Evolutionary conservation across 2,113 vertebrate genomes (phyloP).

Genomic region (Trematomus loennbergii): DNA sequence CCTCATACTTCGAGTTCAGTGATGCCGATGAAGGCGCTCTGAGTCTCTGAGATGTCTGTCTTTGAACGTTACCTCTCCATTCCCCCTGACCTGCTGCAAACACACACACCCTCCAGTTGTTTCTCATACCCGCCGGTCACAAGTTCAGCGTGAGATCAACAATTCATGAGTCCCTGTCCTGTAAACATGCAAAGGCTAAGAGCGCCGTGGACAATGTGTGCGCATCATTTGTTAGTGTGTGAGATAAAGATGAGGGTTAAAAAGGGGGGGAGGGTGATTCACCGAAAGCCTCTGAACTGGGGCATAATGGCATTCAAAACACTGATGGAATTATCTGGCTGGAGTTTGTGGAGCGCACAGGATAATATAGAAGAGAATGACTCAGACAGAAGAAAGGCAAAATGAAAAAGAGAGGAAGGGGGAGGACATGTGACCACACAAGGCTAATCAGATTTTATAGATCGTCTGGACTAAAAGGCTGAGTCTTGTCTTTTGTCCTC

Average conservation of each 20-base stretch:
- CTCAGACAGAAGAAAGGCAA: slow-evolving; percentile 11
- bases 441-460: slow-evolving; percentile 82
- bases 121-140: slow-evolving; percentile 57
- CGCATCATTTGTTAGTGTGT: background rate
- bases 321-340: slow-evolving; percentile 62
- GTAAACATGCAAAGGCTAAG: slow-evolving; percentile 60
- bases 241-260: slow-evolving; percentile 24
- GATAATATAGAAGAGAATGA: slow-evolving; percentile 24
- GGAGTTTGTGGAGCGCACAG: slow-evolving; percentile 55
- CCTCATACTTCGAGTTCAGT: slow-evolving; percentile 55
- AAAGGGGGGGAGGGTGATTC: slow-evolving; percentile 26
- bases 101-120: slow-evolving; percentile 3
- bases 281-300: slow-evolving; percentile 47
- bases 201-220: slow-evolving; percentile 9
- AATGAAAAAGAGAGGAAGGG: slow-evolving; percentile 13
- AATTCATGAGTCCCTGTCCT: slow-evolving; percentile 74
- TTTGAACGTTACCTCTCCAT: slow-evolving; percentile 23
- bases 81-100: background rate
- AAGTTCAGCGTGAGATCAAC: slow-evolving; percentile 75
- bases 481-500: slow-evolving; percentile 79
- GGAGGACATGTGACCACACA: slow-evolving; percentile 44
- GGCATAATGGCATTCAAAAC: slow-evolving; percentile 66
- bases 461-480: slow-evolving; percentile 73
- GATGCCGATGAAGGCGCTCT: slow-evolving; percentile 58
- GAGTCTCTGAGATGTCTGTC: slow-evolving; percentile 24